Base-by-base conservation (phyloP, 2,888 invertebrate species). In the Andrena bucephala region DNA sequence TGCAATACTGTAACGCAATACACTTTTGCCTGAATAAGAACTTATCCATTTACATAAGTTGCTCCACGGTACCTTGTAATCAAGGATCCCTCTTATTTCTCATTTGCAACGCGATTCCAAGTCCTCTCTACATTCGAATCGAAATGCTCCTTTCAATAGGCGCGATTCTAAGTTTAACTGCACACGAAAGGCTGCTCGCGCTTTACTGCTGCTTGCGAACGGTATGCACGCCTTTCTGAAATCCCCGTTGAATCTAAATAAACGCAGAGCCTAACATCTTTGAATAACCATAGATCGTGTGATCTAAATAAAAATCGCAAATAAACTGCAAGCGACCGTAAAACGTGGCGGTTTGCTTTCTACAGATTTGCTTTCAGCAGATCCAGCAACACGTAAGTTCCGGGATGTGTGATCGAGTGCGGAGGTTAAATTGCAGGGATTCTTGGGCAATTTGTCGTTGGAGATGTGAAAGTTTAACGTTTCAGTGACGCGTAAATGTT, bases 21-120 rank as follows among this genome's bases (percentile, higher is more conserved):
- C 33, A 20, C 65, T 66, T 60, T 66, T 74, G 33, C 63, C 10
- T 29, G 69, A 70, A 67, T 59, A 70, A 76, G 65, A 80, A 82
- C 68, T 75, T 75, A 69, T 70, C 70, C 74, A 42, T 82, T 80
- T 82, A 24, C 75, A 82, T 75, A 67, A 48, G 69, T 81, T 81
- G 69, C 80, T 27, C 50, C 81, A 73, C 50, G n/a, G 72, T 48
- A 16, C 54, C 50, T 62, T 66, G 66, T 20, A 69, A 74, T 75
- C 74, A 66, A 75, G 68, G 50, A 66, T 60, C 48, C 52, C 36
- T 29, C 24, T 62, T 72, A 48, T 50, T 42, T 71, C 71, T 78
- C 48, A 65, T 48, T 70, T 33, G 54, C 27, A 24, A 57, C n/a
- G 31, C 42, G n/a, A 24, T 42, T 33, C 24, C 57, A 33, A 48